Conservation (phyloP, 2,113 vertebrate species). For the Sinocyclocheilus rhinocerous region DNA sequence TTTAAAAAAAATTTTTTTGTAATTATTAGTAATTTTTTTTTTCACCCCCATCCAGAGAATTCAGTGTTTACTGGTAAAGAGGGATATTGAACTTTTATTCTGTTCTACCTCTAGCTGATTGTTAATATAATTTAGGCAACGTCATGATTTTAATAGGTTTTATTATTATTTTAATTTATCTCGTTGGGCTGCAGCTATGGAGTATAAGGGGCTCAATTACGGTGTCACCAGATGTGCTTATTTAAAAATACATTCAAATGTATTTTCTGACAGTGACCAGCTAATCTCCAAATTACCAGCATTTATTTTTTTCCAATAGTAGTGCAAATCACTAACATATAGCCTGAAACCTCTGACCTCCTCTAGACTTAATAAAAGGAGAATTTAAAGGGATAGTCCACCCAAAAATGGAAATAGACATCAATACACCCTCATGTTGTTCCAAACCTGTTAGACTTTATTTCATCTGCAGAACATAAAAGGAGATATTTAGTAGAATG, state of each 20-base stretch:
- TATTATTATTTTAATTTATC: slow-evolving; percentile 2
- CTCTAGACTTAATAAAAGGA: neutral
- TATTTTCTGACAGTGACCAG: slow-evolving; percentile 3
- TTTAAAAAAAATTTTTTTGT: neutral
- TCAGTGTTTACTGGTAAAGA: slow-evolving; percentile 18
- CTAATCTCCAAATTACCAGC: slow-evolving; percentile 39
- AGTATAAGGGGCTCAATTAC: neutral
- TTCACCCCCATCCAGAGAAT: neutral
- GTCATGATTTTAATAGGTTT: slow-evolving; percentile 1
- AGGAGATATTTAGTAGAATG: neutral
- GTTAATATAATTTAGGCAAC: neutral
- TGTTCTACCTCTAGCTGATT: slow-evolving; percentile 52
- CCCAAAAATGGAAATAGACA: neutral
- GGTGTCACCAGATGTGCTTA: neutral
- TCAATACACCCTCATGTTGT: neutral
- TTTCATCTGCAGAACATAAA: neutral
- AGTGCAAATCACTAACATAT: neutral
- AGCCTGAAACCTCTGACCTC: neutral
- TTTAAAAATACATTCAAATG: neutral
- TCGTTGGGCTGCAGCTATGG: neutral
- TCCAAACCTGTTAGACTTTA: neutral
- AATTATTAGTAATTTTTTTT: neutral
- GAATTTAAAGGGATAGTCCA: neutral
- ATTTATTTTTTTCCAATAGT: slow-evolving; percentile 5
- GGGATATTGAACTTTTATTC: slow-evolving; percentile 22